These are phyloP conservation scores for Clunio marinus DNA, from an alignment of 2,888 invertebrate genomes.

Conservation along the genomic window DNA sequence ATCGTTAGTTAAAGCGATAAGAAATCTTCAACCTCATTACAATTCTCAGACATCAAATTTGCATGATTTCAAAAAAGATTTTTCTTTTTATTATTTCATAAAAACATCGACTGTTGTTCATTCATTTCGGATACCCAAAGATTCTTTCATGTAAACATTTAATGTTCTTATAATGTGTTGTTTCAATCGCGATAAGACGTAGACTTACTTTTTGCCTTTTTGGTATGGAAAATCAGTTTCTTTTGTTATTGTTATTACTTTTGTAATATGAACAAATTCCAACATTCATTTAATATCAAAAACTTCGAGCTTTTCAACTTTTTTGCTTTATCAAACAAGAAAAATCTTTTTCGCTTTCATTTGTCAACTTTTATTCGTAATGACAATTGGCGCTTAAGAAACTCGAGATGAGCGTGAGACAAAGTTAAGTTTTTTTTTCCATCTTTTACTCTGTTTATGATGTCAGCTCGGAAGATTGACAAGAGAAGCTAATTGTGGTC, in stretches of 20 bases:
- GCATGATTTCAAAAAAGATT: constrained; percentile 7
- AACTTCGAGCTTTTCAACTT: too few relatives aligned
- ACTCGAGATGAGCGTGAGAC: constrained; percentile 22
- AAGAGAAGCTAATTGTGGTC: background rate
- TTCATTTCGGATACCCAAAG: too few relatives aligned
- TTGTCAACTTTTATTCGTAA: constrained; percentile 30
- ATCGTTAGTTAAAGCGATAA: constrained; percentile 7
- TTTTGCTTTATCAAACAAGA: too few relatives aligned
- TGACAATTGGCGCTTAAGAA: background rate
- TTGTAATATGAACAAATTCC: too few relatives aligned
- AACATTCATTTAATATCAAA: too few relatives aligned
- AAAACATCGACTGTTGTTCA: too few relatives aligned
- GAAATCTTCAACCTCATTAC: background rate
- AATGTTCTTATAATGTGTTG: constrained; percentile 9
- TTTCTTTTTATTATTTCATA: too few relatives aligned
- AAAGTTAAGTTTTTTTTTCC: background rate
- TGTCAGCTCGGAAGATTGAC: background rate
- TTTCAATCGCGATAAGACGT: constrained; percentile 23
- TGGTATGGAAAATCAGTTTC: too few relatives aligned
- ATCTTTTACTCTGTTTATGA: background rate
- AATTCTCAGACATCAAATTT: constrained; percentile 26
- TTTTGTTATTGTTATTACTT: too few relatives aligned
- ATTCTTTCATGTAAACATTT: constrained; percentile 30
- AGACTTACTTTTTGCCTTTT: too few relatives aligned
- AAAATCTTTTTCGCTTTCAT: constrained; percentile 25